Percentiles rank a stretch among this genome's conserved stretches.
Conservation (phyloP, 2,888 invertebrate species). For the Pandemis corylana region DNA sequence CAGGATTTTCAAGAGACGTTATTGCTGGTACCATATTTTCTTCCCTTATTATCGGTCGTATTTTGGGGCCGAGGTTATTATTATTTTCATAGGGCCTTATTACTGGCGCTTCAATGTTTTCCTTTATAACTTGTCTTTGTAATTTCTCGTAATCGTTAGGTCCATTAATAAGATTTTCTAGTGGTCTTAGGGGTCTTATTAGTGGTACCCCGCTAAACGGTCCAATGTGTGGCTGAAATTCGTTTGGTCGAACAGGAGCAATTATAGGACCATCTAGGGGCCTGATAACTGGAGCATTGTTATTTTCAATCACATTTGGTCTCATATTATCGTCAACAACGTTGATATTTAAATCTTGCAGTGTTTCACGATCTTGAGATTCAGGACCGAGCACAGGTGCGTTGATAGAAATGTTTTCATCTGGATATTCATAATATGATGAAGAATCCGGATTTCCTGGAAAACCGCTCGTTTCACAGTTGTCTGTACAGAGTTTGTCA, state of each 20-base stretch:
- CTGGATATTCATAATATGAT: background rate
- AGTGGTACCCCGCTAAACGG: background rate
- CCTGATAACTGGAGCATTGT: background rate
- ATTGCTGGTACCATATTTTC: background rate
- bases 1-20: background rate
- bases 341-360: background rate
- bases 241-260: too few species aligned
- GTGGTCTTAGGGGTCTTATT: background rate
- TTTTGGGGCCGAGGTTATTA: background rate
- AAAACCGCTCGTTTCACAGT: background rate
- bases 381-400: background rate
- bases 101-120: background rate
- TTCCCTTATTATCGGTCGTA: background rate
- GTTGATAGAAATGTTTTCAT: background rate
- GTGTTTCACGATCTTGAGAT: background rate
- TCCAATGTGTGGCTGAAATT: too few species aligned
- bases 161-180: background rate
- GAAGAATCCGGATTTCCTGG: background rate
- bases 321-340: background rate
- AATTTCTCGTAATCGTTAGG: background rate
- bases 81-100: background rate
- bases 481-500: background rate
- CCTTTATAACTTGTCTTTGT: background rate
- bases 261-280: background rate
- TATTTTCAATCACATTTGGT: background rate